phyloP scores from a whole-genome alignment of 2,113 vertebrate species.

The Sarotherodon lohbergeri region DNA sequence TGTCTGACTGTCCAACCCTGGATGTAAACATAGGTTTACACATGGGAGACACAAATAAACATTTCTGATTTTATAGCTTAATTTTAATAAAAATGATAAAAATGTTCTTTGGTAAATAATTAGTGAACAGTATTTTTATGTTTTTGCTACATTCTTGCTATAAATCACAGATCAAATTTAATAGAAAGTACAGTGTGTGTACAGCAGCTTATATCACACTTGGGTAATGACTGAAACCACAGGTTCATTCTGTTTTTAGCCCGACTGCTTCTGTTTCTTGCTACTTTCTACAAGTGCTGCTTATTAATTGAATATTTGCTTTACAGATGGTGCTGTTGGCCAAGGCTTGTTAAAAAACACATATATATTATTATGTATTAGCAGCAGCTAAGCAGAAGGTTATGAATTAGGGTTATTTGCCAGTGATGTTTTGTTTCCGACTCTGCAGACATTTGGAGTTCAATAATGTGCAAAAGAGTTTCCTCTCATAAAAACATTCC shows the following conservation, averaged over 20 bases:
- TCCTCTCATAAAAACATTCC: not conserved
- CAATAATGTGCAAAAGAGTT: not conserved
- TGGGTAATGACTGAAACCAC: not conserved
- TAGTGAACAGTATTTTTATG: not conserved
- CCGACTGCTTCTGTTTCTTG: not conserved
- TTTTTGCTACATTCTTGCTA: not conserved
- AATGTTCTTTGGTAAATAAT: not conserved
- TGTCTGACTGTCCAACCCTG: not conserved
- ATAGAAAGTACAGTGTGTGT: not conserved
- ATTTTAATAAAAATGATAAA: not conserved
- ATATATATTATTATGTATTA: not conserved
- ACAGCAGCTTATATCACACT: not conserved
- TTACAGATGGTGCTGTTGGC: not conserved
- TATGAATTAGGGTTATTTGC: not conserved
- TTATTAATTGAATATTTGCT: not conserved
- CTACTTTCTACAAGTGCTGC: not conserved
- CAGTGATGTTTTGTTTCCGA: not conserved
- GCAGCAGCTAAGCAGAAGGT: not conserved
- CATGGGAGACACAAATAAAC: not conserved
- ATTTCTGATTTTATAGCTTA: not conserved
- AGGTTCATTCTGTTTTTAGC: not conserved
- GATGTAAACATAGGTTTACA: not conserved
- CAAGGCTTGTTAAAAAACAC: not conserved
- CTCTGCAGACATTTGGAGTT: not conserved
- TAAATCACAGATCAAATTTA: not conserved